Base-by-base conservation (phyloP, 2,797 vertebrate species). In the Epinephelus awoara region DNA sequence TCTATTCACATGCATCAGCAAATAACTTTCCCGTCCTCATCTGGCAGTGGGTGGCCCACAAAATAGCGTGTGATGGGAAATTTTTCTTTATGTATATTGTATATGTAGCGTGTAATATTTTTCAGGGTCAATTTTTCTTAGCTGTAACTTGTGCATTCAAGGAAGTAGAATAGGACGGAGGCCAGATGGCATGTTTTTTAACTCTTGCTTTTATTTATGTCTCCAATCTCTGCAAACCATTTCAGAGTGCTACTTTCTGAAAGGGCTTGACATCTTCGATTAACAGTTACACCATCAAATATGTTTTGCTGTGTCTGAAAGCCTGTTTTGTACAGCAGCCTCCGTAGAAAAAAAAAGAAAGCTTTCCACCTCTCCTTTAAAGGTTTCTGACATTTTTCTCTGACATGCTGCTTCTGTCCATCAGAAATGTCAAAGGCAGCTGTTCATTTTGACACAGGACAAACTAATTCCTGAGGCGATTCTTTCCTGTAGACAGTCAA, bases 381-480 rank as follows among this genome's bases (percentile, higher is more conserved):
- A 19, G 23, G 25, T 14, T 61, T 59, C 34, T 69, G 65, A 78
- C 47, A 49, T 52, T 23, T 46, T 6, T 23, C 38, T 50, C 23
- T 19, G 38, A 19, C 44, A 49, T 54, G 34, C 42, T 15, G 19
- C 46, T 44, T 65, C 38, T 38, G 15, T 64, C 38, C 19, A 18
- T 63, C 50, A 58, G n/a, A 46, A 27, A 38, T 17, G 27, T 42
- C 14, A 17, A 10, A 64, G 25, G 1, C 50, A n/a, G 64, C 19
- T 46, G 0, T 18, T 77, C 13, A 21, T 44, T 65, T 62, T 80
- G 49, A 75, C 23, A 23, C 27, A 14, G 2, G 13, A 7, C 3
- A 46, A 76, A 63, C 44, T 23, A 15, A 29, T 1, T 42, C 13
- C 68, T 72, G 67, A 62, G 66, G 15, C 34, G 17, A 14, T 19